Evolutionary conservation across 2,888 invertebrate genomes (phyloP), one percentile per base, ranked within the genome.

Genomic region (Gryllus longicercus): DNA sequence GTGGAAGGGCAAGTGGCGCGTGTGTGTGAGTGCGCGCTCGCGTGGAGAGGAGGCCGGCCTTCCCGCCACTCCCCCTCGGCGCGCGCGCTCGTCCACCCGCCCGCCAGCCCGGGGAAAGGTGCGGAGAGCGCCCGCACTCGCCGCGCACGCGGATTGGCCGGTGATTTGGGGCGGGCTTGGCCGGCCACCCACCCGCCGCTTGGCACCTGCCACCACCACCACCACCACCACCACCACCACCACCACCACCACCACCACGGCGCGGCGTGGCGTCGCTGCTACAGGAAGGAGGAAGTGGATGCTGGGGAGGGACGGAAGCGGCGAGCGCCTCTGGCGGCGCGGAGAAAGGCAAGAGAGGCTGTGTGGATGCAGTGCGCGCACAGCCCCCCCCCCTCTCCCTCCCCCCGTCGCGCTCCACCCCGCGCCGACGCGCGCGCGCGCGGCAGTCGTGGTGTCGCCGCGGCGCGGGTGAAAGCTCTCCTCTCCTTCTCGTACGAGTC

Each of bases 371-470:
- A 63, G 63, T n/a, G 63, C n/a, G 63, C n/a, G 63, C 63, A 18
- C 63, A 3, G 14, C 8, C 63, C 63, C 63, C 63, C 5, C n/a
- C 12, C 12, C 51, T 51, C 16, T 51, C 63, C 63, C 63, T 11
- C 12, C 63, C 14, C 63, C 63, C 63, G 63, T 18, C 63, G 63
- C 63, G 63, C 63, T 14, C n/a, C n/a, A 1, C 63, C 63, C 16
- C 63, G 38, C 63, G 63, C 63, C 63, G 63, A 3, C 63, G 63
- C n/a, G 16, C 63, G 16, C 63, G 63, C 63, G 16, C 63, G 63
- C 38, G n/a, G 63, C 63, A 63, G 63, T 63, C 63, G 63, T n/a
- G 63, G 63, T 63, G 63, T 63, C 63, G 11, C 63, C n/a, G 63
- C 63, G 14, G 63, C 63, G 2, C 16, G 63, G n/a, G 63, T 63